Conservation (phyloP, 1,140 invertebrate species). For the Drosophila repleta region DNA sequence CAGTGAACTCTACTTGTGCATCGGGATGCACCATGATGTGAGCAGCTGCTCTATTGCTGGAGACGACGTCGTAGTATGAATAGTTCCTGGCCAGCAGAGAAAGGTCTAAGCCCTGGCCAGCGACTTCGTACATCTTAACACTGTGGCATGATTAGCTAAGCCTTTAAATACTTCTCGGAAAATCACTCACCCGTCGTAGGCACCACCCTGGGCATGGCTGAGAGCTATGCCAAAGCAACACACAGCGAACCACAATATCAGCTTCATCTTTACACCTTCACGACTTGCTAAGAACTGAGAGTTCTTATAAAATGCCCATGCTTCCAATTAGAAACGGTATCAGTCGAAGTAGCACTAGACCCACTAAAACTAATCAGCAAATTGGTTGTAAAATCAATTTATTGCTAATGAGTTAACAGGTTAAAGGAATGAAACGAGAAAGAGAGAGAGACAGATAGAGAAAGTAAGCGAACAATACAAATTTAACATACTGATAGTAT, state of each 20-base stretch:
- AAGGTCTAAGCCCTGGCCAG: not conserved
- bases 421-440: not conserved
- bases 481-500: no score
- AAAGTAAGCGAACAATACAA: no score
- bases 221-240: slow-evolving; percentile 18
- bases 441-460: no score
- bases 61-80: slow-evolving; percentile 54
- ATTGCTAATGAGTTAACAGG: no score
- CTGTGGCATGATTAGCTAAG: slow-evolving; percentile 13
- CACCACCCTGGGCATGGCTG: slow-evolving; percentile 9
- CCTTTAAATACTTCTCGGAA: no score
- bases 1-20: slow-evolving; percentile 45
- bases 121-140: slow-evolving; percentile 59
- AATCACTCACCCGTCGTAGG: slow-evolving; percentile 54
- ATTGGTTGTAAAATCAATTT: slow-evolving; percentile 37
- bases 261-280: slow-evolving; percentile 49
- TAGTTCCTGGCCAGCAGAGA: slow-evolving; percentile 43
- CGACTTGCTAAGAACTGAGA: slow-evolving; percentile 21
- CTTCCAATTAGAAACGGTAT: slow-evolving; percentile 29
- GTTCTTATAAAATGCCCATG: slow-evolving; percentile 4
- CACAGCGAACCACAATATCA: slow-evolving; percentile 27
- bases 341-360: not conserved
- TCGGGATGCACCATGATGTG: slow-evolving; percentile 61
- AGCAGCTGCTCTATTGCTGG: not conserved
- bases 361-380: slow-evolving; percentile 31